A percentile compares a stretch with the other conserved stretches of the same genome.
Conservation (phyloP, 37 sponge, comb jelly and placozoan species). For the Beroe ovata region DNA sequence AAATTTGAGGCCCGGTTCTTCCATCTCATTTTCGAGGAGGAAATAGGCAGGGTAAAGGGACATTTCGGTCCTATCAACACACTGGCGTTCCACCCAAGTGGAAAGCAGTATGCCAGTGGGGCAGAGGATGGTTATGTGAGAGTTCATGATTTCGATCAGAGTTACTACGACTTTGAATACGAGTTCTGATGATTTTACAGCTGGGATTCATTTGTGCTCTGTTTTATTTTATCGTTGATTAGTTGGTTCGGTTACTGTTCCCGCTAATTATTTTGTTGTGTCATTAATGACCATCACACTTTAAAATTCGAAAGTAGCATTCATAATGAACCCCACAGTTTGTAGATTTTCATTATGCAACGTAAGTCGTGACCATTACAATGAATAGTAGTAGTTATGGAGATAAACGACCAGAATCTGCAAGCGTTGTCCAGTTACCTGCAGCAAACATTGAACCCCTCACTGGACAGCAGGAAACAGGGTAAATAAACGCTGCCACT, state of each 20-base stretch:
- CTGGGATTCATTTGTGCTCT: not conserved
- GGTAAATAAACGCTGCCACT: slow-evolving; percentile 2
- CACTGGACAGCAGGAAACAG: slow-evolving; percentile 12
- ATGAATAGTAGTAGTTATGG: slow-evolving; percentile 69
- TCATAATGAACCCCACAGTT: no score
- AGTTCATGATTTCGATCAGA: slow-evolving; percentile 89
- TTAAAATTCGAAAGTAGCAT: no score
- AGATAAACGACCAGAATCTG: slow-evolving; percentile 76
- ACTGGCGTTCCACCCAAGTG: slow-evolving; percentile 92
- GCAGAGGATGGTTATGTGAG: slow-evolving; percentile 98
- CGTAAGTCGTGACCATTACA: no score
- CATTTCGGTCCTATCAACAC: slow-evolving; percentile 99
- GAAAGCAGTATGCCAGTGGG: slow-evolving; percentile 96
- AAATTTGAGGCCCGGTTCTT: slow-evolving; percentile 98
- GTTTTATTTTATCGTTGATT: slow-evolving; percentile 30
- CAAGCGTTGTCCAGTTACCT: slow-evolving; percentile 79
- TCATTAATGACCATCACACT: no score
- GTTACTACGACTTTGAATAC: slow-evolving; percentile 95
- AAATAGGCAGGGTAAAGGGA: slow-evolving; percentile 98
- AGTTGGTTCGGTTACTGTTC: not conserved
- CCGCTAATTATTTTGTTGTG: not conserved
- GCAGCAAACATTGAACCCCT: slow-evolving; percentile 66
- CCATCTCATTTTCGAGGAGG: slow-evolving; percentile 95
- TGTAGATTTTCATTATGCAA: no score
- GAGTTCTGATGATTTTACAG: slow-evolving; percentile 67